These are phyloP conservation scores for Turritopsis dohrnii DNA, from an alignment of 30 jellyfish, hydroid and myxozoan genomes.

Conservation along the genomic window DNA sequence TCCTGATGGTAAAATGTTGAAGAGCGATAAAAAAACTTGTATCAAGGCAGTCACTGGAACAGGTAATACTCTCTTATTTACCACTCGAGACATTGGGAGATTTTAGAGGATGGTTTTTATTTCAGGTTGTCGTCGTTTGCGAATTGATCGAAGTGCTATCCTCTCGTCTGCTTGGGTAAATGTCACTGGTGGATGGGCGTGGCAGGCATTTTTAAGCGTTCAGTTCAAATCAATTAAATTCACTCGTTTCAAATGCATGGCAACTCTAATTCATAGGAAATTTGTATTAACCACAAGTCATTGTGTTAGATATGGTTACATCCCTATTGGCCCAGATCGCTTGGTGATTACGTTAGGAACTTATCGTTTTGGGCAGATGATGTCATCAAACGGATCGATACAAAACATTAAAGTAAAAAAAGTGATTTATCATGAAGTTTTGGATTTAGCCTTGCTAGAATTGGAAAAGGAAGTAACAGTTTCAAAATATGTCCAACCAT, in stretches of 20 bases:
- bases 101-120: not conserved
- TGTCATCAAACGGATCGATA: not conserved
- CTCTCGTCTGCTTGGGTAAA: constrained; percentile 3
- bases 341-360: constrained; percentile 29
- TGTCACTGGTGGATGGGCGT: constrained; percentile 43
- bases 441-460: constrained; percentile 34
- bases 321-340: constrained; percentile 11
- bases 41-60: constrained; percentile 22
- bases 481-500: constrained; percentile 25
- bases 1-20: constrained; percentile 46
- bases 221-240: constrained; percentile 23
- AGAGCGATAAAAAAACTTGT: constrained; percentile 54
- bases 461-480: not conserved
- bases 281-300: constrained; percentile 73
- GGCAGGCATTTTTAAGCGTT: constrained; percentile 43
- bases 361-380: constrained; percentile 10
- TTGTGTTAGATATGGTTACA: constrained; percentile 46
- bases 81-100: not conserved
- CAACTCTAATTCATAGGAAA: constrained; percentile 41
- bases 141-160: not conserved
- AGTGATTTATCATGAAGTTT: constrained; percentile 20
- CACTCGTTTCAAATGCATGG: constrained; percentile 64
- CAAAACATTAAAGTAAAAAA: constrained; percentile 25
- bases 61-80: constrained; percentile 28
- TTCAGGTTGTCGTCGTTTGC: constrained; percentile 30